A percentile compares a stretch with the other conserved stretches of the same genome.
Conservation (phyloP, 2,888 invertebrate species). For the Serripes groenlandicus region DNA sequence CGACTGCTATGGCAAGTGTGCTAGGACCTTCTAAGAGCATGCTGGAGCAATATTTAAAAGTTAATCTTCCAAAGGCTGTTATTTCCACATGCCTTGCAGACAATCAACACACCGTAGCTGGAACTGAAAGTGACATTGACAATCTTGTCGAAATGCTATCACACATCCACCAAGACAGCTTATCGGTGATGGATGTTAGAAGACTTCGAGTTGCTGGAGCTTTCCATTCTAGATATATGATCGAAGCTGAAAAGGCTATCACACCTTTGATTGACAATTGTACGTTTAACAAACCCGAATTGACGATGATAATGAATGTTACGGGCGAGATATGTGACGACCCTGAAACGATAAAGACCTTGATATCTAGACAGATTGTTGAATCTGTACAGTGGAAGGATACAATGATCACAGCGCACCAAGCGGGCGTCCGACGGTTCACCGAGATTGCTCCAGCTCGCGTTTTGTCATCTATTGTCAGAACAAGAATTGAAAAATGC, state of each 20-base stretch:
- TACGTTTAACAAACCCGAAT: background rate
- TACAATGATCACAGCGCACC: background rate
- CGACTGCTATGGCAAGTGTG: constrained; percentile 33
- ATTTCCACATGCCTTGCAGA: background rate
- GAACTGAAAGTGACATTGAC: background rate
- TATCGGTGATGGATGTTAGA: background rate
- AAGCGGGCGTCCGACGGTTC: background rate
- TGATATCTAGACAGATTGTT: background rate
- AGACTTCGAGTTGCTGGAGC: background rate
- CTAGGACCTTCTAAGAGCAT: constrained; percentile 1
- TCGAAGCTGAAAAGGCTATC: background rate
- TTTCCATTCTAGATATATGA: background rate
- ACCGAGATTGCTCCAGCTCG: background rate
- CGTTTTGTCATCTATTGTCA: background rate
- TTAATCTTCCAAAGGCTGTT: background rate
- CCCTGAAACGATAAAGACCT: background rate
- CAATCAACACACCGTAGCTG: constrained; percentile 7
- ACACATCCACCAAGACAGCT: background rate
- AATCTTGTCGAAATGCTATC: background rate
- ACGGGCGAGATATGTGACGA: background rate
- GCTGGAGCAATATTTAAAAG: background rate
- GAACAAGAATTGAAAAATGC: background rate
- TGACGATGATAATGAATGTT: background rate
- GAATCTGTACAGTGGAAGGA: background rate
- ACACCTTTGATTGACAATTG: background rate